Conservation (phyloP, 2,888 invertebrate species). For the Eristalis arbustorum region DNA sequence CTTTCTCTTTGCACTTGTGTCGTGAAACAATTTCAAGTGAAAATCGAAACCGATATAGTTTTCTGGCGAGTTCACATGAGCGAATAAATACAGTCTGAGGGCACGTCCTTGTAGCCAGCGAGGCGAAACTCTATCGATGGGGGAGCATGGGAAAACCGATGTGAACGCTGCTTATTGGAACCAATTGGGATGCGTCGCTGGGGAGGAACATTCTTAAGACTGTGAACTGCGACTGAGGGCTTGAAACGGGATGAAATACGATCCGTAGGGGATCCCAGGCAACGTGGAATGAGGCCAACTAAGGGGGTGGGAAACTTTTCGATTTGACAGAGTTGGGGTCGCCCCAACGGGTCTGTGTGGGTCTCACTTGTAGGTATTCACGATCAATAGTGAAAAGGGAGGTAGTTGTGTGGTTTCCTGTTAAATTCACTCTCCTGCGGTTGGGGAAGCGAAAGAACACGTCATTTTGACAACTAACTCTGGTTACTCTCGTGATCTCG, state of each 20-base stretch:
- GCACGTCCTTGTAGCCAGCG: conserved; percentile 15
- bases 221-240: conserved; percentile 1
- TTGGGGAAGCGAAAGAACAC: background rate
- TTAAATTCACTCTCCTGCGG: background rate
- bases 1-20: background rate
- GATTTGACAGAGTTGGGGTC: background rate
- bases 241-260: background rate
- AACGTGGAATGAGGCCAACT: background rate
- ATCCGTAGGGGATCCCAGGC: background rate
- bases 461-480: background rate
- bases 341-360: background rate
- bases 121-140: conserved; percentile 31
- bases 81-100: conserved; percentile 39
- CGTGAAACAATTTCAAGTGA: conserved; percentile 7
- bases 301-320: background rate
- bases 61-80: conserved; percentile 23
- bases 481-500: background rate
- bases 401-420: background rate
- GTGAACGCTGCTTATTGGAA: background rate
- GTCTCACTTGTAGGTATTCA: background rate
- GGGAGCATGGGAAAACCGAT: background rate
- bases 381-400: background rate
- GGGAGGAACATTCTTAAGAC: conserved; percentile 37
- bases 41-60: conserved; percentile 37
- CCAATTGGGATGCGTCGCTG: conserved; percentile 30